Conservation (phyloP, 2,888 invertebrate species). For the Macrophya alboannulata region DNA sequence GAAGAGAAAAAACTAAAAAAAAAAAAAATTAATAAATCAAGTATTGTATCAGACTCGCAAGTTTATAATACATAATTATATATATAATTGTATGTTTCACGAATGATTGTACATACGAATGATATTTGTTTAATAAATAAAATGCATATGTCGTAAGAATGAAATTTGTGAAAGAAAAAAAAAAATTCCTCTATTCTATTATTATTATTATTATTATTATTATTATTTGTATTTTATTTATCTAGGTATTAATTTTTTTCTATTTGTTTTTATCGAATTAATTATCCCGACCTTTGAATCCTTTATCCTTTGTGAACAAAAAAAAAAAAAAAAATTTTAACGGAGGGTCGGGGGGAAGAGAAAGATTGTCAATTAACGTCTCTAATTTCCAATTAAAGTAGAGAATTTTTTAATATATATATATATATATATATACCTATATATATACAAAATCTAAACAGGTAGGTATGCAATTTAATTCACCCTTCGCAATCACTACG, state of each 20-base stretch:
- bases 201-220: too few relatives aligned
- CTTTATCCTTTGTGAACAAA: background rate
- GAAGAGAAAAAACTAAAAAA: constrained; percentile 53
- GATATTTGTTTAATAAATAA: constrained; percentile 54
- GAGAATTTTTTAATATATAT: background rate
- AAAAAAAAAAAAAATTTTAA: background rate
- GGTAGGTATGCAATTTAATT: background rate
- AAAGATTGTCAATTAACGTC: background rate
- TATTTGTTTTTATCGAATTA: background rate
- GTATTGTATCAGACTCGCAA: constrained; percentile 49
- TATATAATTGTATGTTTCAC: constrained; percentile 52
- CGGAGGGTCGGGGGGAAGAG: background rate
- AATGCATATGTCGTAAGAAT: constrained; percentile 54
- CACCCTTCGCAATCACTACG: background rate
- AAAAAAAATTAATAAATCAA: constrained; percentile 29
- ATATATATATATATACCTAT: too few relatives aligned
- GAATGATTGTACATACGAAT: constrained; percentile 54
- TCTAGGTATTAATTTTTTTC: background rate
- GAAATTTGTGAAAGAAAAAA: constrained; percentile 8
- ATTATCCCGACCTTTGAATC: constrained; percentile 1
- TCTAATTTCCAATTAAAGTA: background rate
- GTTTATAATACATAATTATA: constrained; percentile 45
- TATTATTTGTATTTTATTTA: background rate
- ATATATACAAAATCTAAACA: background rate
- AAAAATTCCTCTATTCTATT: background rate